phyloP scores from a whole-genome alignment of 2,797 vertebrate genomes.

The Chrysocyon brachyurus region DNA sequence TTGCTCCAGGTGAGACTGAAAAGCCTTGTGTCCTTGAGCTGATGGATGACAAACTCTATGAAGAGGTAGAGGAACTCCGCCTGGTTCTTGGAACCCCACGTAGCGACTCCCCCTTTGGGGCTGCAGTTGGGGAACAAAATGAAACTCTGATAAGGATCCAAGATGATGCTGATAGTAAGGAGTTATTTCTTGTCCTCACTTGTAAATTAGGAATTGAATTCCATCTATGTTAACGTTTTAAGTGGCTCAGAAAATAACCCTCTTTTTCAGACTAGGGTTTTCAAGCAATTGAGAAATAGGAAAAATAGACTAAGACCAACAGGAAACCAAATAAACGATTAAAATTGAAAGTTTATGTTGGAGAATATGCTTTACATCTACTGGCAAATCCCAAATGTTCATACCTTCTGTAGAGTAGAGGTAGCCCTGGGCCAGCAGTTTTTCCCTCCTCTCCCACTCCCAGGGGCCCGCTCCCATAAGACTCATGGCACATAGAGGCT shows the following conservation, averaged over 20 bases:
- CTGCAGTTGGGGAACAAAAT: conserved; percentile 93
- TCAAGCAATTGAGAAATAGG: background rate
- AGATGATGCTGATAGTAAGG: conserved; percentile 96
- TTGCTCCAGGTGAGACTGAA: conserved; percentile 93
- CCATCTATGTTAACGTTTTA: background rate
- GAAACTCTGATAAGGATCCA: conserved; percentile 94
- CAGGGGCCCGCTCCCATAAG: background rate
- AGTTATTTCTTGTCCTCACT: background rate
- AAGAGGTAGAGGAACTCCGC: conserved; percentile 95
- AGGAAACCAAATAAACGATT: background rate
- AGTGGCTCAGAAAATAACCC: background rate
- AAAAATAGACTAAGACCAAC: background rate
- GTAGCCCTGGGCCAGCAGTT: too few relatives aligned
- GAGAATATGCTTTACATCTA: background rate
- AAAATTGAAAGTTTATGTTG: background rate
- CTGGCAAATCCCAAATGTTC: background rate
- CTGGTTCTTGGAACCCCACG: conserved; percentile 94
- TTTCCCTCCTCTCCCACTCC: background rate
- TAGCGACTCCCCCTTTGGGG: conserved; percentile 94
- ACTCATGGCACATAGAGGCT: background rate
- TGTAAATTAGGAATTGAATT: conserved; percentile 13
- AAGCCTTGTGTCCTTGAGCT: conserved; percentile 93
- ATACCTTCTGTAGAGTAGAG: too few relatives aligned
- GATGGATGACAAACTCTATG: conserved; percentile 93
- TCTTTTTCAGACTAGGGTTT: background rate